phyloP scores from a whole-genome alignment of 2,113 vertebrate genomes.

The Plecotus auritus region DNA sequence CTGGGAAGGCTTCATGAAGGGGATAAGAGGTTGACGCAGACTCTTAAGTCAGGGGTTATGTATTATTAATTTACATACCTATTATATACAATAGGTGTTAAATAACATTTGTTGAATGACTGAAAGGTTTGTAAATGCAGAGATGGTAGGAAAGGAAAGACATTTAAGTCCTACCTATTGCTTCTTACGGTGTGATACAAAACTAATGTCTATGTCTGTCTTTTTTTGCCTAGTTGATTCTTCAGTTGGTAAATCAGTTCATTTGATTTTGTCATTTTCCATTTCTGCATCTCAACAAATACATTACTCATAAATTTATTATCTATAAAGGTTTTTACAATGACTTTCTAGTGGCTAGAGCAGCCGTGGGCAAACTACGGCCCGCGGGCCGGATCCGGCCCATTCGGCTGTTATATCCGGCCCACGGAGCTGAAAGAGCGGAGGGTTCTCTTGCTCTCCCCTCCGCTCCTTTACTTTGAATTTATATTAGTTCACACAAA shows the following conservation, averaged over 20 bases:
- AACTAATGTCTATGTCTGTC: background rate
- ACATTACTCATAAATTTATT: constrained; percentile 1
- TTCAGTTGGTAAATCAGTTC: background rate
- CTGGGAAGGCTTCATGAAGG: background rate
- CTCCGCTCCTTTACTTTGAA: no score
- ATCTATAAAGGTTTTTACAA: background rate
- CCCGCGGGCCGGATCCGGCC: no score
- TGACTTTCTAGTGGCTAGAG: background rate
- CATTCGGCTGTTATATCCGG: no score
- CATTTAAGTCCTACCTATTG: background rate
- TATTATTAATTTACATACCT: background rate
- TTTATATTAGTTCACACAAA: no score
- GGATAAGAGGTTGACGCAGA: background rate
- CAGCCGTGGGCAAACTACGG: no score
- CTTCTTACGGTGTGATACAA: background rate
- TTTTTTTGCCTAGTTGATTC: background rate
- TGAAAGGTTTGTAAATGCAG: background rate
- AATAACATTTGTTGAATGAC: background rate
- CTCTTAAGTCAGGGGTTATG: background rate
- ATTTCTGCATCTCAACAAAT: background rate
- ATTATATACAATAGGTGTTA: background rate
- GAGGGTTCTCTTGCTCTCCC: no score
- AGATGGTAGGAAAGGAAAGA: background rate
- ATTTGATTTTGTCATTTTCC: constrained; percentile 7
- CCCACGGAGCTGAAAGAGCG: no score